A percentile compares a stretch with the other conserved stretches of the same genome.
Evolutionary conservation across 2,113 vertebrate species (phyloP).

Genomic region (Aix galericulata): DNA sequence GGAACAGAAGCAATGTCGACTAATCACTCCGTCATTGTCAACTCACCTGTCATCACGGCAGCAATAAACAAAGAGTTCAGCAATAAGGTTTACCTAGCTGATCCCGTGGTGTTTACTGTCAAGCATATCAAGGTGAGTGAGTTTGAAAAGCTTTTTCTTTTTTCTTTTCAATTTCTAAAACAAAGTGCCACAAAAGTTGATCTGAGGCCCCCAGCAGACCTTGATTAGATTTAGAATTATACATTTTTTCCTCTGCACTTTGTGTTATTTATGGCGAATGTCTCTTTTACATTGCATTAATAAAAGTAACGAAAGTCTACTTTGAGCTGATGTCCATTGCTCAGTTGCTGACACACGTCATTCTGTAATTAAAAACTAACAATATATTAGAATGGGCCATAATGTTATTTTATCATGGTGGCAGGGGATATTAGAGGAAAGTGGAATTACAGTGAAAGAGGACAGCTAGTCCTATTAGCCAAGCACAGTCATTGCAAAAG

Average conservation of each 20-base stretch:
- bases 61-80: conserved; percentile 98
- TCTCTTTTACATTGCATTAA: neutral
- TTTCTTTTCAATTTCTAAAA: neutral
- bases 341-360: conserved; percentile 38
- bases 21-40: conserved; percentile 97
- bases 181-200: neutral
- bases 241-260: conserved; percentile 26
- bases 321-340: conserved; percentile 28
- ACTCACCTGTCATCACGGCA: conserved; percentile 94
- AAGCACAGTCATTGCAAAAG: conserved; percentile 23
- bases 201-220: neutral
- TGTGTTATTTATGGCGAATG: conserved; percentile 40
- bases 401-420: conserved; percentile 48
- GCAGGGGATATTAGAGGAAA: neutral
- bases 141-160: neutral
- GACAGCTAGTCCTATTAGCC: conserved; percentile 45
- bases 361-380: conserved; percentile 56
- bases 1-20: conserved; percentile 91
- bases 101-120: conserved; percentile 95
- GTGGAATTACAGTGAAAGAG: conserved; percentile 36
- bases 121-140: conserved; percentile 91
- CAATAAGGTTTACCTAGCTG: conserved; percentile 95
- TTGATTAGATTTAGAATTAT: conserved; percentile 60
- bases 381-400: conserved; percentile 33
- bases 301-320: conserved; percentile 18